phyloP scores from a whole-genome alignment of 2,888 invertebrate genomes.

The Rugalucina vietnamica region DNA sequence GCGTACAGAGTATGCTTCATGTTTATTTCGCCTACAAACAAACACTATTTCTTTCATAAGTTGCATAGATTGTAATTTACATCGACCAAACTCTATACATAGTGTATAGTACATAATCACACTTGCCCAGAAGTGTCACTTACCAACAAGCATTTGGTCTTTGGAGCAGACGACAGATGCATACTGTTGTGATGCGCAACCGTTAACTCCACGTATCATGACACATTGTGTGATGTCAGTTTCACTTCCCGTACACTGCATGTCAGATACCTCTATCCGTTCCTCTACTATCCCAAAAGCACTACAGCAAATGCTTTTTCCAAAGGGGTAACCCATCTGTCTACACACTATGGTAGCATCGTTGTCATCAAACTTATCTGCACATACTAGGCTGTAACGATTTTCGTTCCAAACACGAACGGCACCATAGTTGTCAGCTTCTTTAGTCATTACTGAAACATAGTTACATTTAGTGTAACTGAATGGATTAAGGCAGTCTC shows the following conservation, averaged over 20 bases:
- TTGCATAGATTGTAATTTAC: too few relatives aligned
- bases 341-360: constrained; percentile 86
- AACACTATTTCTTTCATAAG: too few relatives aligned
- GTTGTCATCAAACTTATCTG: constrained; percentile 89
- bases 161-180: constrained; percentile 77
- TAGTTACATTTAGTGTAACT: too few relatives aligned
- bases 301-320: constrained; percentile 66
- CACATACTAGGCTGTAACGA: constrained; percentile 86
- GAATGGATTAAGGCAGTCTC: too few relatives aligned
- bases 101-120: too few relatives aligned
- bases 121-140: too few relatives aligned
- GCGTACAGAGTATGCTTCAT: too few relatives aligned
- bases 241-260: constrained; percentile 85
- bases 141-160: constrained; percentile 47
- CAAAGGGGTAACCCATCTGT: constrained; percentile 83
- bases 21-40: too few relatives aligned
- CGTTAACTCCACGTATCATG: constrained; percentile 12
- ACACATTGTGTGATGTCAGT: constrained; percentile 61
- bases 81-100: too few relatives aligned
- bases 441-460: constrained; percentile 54
- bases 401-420: constrained; percentile 62
- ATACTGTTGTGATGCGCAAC: constrained; percentile 64
- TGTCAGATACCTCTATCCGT: constrained; percentile 66
- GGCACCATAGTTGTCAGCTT: constrained; percentile 65
- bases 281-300: constrained; percentile 63